These are phyloP conservation scores for Hirundichthys speculiger DNA, from an alignment of 2,113 vertebrate genomes.

Conservation along the genomic window DNA sequence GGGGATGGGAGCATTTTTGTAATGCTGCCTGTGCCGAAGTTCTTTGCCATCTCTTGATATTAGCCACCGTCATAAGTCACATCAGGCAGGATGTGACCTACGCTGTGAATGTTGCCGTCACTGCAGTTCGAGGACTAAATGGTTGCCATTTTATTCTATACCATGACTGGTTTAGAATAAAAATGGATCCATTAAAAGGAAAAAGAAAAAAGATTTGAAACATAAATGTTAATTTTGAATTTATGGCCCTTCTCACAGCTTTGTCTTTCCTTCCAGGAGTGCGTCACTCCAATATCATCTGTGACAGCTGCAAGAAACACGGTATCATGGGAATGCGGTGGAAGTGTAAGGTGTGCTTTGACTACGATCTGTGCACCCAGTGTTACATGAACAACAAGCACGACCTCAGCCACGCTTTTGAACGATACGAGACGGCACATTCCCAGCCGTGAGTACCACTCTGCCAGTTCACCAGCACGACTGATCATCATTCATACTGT, in stretches of 20 bases:
- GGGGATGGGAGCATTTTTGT: constrained; percentile 34
- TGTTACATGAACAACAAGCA: constrained; percentile 99
- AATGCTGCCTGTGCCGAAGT: constrained; percentile 38
- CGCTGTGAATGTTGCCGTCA: constrained; percentile 3
- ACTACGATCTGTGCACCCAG: constrained; percentile 97
- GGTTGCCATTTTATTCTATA: no score
- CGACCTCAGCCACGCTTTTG: constrained; percentile 90
- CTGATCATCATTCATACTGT: no score
- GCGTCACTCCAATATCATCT: constrained; percentile 98
- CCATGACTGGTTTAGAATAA: neutral
- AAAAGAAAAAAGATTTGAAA: neutral
- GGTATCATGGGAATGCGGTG: constrained; percentile 97
- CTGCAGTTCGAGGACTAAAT: no score
- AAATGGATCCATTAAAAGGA: neutral
- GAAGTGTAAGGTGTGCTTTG: constrained; percentile 97
- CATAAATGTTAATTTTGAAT: no score
- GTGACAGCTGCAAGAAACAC: constrained; percentile 97
- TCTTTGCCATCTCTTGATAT: constrained; percentile 36
- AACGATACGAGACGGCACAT: constrained; percentile 95
- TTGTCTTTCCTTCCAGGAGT: constrained; percentile 81
- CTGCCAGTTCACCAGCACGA: no score
- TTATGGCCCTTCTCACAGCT: neutral
- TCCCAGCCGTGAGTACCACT: constrained; percentile 93
- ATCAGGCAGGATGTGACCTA: neutral
- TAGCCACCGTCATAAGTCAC: constrained; percentile 14